A percentile compares a stretch with the other conserved stretches of the same genome.
Conservation (phyloP, 2,888 invertebrate species). For the Sipunculus nudus region DNA sequence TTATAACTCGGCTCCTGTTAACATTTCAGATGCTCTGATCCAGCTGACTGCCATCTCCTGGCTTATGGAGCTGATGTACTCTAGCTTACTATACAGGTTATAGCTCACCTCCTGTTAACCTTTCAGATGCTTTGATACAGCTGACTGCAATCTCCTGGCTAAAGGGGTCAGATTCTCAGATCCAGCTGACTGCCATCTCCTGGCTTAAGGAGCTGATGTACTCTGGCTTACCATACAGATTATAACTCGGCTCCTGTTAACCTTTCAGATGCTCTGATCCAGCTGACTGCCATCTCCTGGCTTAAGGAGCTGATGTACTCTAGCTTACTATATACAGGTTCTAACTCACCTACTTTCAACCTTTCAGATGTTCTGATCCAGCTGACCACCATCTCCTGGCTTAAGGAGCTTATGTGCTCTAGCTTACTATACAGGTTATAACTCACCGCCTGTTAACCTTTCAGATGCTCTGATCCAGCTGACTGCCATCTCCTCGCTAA, state of each 20-base stretch:
- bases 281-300: slow-evolving; percentile 94
- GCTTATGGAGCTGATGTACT: slow-evolving; percentile 95
- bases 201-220: slow-evolving; percentile 97
- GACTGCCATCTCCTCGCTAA: slow-evolving; percentile 94
- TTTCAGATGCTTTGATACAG: slow-evolving; percentile 70
- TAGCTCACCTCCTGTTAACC: no score
- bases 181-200: slow-evolving; percentile 87
- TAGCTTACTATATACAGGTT: no score
- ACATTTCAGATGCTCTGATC: slow-evolving; percentile 66
- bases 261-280: slow-evolving; percentile 67
- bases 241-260: no score
- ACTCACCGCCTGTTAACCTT: no score
- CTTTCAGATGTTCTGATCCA: slow-evolving; percentile 70
- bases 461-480: slow-evolving; percentile 73
- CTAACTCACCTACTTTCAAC: no score
- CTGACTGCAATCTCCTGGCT: slow-evolving; percentile 95
- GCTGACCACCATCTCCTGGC: slow-evolving; percentile 93
- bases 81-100: no score
- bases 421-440: no score
- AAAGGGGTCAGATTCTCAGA: slow-evolving; percentile 76
- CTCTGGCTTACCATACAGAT: no score
- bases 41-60: slow-evolving; percentile 92
- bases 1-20: no score
- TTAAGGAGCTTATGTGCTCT: slow-evolving; percentile 94
- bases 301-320: slow-evolving; percentile 94